phyloP scores from a whole-genome alignment of 1,140 invertebrate genomes.

The Epicauta chinensis region DNA sequence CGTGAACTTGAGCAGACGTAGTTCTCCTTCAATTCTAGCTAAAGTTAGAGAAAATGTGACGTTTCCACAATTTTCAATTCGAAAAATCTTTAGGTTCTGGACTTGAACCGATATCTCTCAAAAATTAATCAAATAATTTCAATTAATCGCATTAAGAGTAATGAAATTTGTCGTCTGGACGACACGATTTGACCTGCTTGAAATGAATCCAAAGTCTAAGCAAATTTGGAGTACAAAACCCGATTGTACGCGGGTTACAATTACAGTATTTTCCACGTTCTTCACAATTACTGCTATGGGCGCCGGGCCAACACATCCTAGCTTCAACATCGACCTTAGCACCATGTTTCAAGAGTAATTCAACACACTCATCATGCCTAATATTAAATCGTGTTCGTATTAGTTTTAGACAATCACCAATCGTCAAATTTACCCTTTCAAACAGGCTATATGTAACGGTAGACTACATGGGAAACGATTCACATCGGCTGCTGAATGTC shows the following conservation, averaged over 20 bases:
- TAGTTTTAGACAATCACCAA: background rate
- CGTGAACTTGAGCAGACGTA: too few species aligned
- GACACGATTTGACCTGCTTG: too few species aligned
- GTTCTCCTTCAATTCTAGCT: too few species aligned
- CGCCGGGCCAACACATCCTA: constrained; percentile 61
- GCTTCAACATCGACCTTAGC: constrained; percentile 51
- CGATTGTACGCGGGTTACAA: constrained; percentile 14
- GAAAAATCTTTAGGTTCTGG: too few species aligned
- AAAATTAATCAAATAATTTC: too few species aligned
- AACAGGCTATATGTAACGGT: constrained; percentile 65
- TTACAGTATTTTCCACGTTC: constrained; percentile 53
- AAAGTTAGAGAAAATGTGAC: too few species aligned
- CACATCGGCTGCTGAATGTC: constrained; percentile 57
- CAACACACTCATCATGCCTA: constrained; percentile 52
- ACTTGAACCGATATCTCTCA: too few species aligned
- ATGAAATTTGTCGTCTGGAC: too few species aligned
- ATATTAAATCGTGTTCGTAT: constrained; percentile 11
- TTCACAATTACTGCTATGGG: constrained; percentile 64
- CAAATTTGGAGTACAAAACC: too few species aligned
- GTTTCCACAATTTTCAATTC: too few species aligned
- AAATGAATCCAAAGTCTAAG: too few species aligned
- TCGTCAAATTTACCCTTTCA: constrained; percentile 50
- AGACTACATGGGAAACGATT: constrained; percentile 66
- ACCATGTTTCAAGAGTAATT: constrained; percentile 50
- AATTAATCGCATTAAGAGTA: too few species aligned